Conservation (phyloP, 64 coral and sea anemone species). For the Montipora capricornis region DNA sequence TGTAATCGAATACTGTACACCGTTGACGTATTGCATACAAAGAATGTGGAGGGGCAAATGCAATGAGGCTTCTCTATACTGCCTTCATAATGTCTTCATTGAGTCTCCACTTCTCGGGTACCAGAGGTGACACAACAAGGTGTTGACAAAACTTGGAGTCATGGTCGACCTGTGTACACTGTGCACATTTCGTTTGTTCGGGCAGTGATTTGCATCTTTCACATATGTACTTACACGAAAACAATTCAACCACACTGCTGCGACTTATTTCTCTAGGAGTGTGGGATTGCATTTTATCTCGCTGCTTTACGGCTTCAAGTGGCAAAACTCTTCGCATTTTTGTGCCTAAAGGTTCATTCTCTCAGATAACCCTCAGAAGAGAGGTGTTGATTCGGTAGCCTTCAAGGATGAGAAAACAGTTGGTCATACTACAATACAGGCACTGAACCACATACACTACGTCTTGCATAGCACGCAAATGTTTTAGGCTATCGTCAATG, state of each 20-base stretch:
- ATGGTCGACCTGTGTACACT: slow-evolving; percentile 7
- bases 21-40: not conserved
- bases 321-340: slow-evolving; percentile 5
- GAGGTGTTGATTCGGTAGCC: slow-evolving; percentile 29
- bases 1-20: not conserved
- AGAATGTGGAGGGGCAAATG: not conserved
- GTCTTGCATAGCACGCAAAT: slow-evolving; percentile 19
- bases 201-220: not conserved
- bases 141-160: slow-evolving; percentile 35
- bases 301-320: slow-evolving; percentile 9
- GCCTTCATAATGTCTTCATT: not conserved
- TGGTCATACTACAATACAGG: slow-evolving; percentile 18
- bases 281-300: not conserved
- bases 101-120: slow-evolving; percentile 39
- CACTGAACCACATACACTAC: slow-evolving; percentile 27
- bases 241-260: not conserved
- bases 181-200: not conserved
- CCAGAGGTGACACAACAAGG: slow-evolving; percentile 15
- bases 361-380: not conserved
- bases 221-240: not conserved
- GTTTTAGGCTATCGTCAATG: slow-evolving; percentile 14
- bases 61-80: not conserved
- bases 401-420: slow-evolving; percentile 32
- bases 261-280: not conserved
- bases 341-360: not conserved